Evolutionary conservation across 2,888 invertebrate genomes (phyloP).

Genomic region (Microchrysa polita): DNA sequence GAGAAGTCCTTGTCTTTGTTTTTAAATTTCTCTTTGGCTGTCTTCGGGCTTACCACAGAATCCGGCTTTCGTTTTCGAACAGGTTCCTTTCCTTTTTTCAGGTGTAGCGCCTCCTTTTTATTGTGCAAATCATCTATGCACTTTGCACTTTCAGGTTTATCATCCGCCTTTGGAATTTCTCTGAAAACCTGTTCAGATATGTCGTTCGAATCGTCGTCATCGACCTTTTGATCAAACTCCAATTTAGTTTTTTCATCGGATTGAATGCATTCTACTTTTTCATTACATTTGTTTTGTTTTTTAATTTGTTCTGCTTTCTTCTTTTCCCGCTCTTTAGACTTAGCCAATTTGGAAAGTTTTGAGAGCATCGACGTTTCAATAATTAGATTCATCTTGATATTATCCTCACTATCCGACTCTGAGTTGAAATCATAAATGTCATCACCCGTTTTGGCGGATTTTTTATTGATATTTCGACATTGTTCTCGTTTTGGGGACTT

Average conservation of each 20-base stretch:
- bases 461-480: constrained; percentile 27
- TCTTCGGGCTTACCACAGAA: constrained; percentile 3
- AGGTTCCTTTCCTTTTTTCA: constrained; percentile 10
- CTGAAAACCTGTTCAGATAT: neutral
- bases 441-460: constrained; percentile 46
- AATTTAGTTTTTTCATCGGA: neutral
- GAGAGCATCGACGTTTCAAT: constrained; percentile 48
- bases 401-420: constrained; percentile 63
- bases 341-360: constrained; percentile 34
- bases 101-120: constrained; percentile 4
- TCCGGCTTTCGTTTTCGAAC: neutral
- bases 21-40: constrained; percentile 21
- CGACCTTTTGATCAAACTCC: neutral
- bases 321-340: constrained; percentile 9
- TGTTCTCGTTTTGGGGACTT: constrained; percentile 24
- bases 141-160: neutral
- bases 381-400: constrained; percentile 63
- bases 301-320: neutral
- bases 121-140: neutral
- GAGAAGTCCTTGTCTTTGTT: constrained; percentile 56
- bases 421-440: constrained; percentile 63
- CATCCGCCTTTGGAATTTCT: too few relatives aligned
- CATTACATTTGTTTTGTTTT: neutral
- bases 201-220: neutral
- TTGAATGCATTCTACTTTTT: neutral